Evolutionary conservation across 2,888 invertebrate species (phyloP).

Genomic region (Ectobius pallidus): DNA sequence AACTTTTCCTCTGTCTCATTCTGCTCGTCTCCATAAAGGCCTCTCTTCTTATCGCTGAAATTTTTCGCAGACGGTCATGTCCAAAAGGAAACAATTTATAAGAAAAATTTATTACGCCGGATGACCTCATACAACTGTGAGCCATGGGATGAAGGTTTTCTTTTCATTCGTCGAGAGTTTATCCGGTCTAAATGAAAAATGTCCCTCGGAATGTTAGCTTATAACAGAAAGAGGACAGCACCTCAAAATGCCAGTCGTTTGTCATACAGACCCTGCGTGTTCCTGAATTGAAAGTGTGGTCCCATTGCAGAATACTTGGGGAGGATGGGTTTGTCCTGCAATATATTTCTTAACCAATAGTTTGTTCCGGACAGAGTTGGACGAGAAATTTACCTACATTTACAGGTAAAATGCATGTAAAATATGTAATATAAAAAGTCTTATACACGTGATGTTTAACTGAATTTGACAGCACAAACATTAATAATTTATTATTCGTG

Average conservation of each 20-base stretch:
- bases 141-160: background rate
- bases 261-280: background rate
- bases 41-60: background rate
- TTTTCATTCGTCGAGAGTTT: slow-evolving; percentile 5
- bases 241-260: background rate
- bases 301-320: too few relatives aligned
- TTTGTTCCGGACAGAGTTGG: too few relatives aligned
- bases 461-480: too few relatives aligned
- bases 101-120: slow-evolving; percentile 17
- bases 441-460: too few relatives aligned
- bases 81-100: slow-evolving; percentile 24
- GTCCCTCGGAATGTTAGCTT: background rate
- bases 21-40: background rate
- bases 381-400: too few relatives aligned
- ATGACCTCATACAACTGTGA: slow-evolving; percentile 11
- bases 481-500: too few relatives aligned
- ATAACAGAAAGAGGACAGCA: background rate
- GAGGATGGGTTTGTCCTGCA: too few relatives aligned
- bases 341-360: too few relatives aligned
- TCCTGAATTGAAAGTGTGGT: background rate
- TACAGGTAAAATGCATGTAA: too few relatives aligned
- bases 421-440: too few relatives aligned
- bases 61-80: slow-evolving; percentile 4
- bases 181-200: slow-evolving; percentile 30
- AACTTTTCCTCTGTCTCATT: slow-evolving; percentile 2